These are phyloP conservation scores for Tinamus major DNA, from an alignment of 2,797 vertebrate genomes.

Conservation along the genomic window DNA sequence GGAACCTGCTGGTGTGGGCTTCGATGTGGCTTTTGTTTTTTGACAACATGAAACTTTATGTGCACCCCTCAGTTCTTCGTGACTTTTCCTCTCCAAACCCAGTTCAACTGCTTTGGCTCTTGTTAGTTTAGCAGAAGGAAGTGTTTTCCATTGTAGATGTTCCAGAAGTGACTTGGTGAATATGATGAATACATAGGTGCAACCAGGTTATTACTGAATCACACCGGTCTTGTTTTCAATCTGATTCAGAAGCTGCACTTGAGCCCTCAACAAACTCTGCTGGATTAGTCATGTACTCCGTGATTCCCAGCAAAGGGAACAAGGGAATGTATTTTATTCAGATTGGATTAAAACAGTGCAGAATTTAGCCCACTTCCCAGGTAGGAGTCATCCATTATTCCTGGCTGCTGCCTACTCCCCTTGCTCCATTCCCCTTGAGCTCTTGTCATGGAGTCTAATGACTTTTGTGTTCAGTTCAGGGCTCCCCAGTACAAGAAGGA, in stretches of 20 bases:
- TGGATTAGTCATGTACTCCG: background rate
- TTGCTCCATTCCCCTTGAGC: background rate
- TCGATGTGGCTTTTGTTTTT: background rate
- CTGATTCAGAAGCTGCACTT: background rate
- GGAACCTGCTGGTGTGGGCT: background rate
- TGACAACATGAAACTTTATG: background rate
- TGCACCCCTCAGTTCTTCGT: background rate
- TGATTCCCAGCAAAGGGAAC: background rate
- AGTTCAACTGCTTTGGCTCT: background rate
- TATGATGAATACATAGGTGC: conserved; percentile 22
- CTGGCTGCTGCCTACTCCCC: background rate
- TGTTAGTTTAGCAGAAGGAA: conserved; percentile 17
- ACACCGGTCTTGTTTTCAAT: background rate
- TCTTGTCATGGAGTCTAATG: background rate
- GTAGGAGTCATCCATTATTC: background rate
- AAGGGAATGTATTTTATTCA: background rate
- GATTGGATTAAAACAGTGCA: background rate
- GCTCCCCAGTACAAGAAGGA: too few relatives aligned
- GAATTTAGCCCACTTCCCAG: background rate
- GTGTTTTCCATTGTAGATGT: background rate
- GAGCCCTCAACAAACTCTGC: background rate
- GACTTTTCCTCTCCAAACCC: background rate
- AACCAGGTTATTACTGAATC: conserved; percentile 23
- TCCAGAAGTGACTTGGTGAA: background rate
- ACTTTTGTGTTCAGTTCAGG: background rate